Evolutionary conservation across 2,797 vertebrate genomes (phyloP).

Genomic region (Denticeps clupeoides): DNA sequence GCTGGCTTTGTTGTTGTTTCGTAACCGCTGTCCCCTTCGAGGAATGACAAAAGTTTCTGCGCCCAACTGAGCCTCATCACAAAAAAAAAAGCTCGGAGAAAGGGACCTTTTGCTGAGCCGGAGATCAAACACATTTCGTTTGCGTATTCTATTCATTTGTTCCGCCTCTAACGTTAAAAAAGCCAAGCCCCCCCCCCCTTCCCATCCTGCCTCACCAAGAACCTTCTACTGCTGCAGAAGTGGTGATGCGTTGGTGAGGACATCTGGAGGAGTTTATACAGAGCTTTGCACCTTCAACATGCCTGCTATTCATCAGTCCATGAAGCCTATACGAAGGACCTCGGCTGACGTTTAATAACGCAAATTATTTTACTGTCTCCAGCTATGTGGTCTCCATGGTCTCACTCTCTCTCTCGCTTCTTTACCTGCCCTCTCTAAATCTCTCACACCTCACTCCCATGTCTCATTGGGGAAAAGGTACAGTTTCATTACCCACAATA

Average conservation of each 20-base stretch:
- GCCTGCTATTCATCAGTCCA: too few species aligned
- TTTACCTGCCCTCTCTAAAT: conserved; percentile 23
- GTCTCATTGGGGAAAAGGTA: conserved; percentile 12
- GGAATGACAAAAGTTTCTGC: conserved; percentile 1
- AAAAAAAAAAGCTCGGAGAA: not conserved
- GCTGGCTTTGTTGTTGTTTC: not conserved
- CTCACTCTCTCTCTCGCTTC: conserved; percentile 16
- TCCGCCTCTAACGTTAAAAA: too few species aligned
- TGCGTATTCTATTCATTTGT: not conserved
- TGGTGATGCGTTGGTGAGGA: not conserved
- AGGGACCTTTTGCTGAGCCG: conserved; percentile 2
- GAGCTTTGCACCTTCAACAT: too few species aligned
- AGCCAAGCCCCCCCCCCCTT: not conserved
- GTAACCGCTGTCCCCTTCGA: not conserved
- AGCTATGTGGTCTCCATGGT: too few species aligned
- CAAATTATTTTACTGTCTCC: too few species aligned
- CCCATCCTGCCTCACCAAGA: not conserved
- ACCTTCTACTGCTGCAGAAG: not conserved
- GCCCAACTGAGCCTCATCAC: not conserved
- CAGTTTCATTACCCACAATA: conserved; percentile 20
- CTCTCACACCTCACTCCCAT: not conserved
- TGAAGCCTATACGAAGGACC: too few species aligned
- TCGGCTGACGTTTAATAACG: too few species aligned
- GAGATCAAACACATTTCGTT: not conserved
- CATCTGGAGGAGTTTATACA: too few species aligned